Evolutionary conservation across 2,797 vertebrate species (phyloP), one percentile per base, ranked within the genome.

Genomic region (Harpagifer antarcticus): DNA sequence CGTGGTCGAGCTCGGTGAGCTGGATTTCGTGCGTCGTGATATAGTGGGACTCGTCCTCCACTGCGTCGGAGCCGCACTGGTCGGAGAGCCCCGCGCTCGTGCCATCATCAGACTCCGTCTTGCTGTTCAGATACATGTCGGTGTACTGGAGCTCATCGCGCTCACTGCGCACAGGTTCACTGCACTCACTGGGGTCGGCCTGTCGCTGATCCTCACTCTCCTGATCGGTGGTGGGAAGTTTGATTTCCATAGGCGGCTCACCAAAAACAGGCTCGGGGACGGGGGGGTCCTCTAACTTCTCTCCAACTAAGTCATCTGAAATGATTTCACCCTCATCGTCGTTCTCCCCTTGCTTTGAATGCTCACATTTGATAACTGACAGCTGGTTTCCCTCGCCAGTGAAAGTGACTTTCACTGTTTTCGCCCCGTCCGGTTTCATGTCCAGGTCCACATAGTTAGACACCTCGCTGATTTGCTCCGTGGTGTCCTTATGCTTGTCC

Each of bases 1-100:
- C 97, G 91, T 98, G 97, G 78, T 99, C 98, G 72, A 97, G 95
- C 86, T 99, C 98, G 0, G 96, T 98, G 72, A 99, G 91, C 89
- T 99, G 98, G 92, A 99, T 99, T 86, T 99, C 98, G 52, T 98
- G 98, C 43, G 98, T 99, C 54, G 96, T 98, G 89, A 99, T 99
- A 65, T 98, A 99, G 94, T 98, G 98, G 1, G 96, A 94, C 86
- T 98, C 97, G 85, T 96, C 96, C 61, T 91, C 90, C 59, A 84
- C 81, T 5, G 82, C 86, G 72, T 93, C 90, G 5, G 79, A 86
- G 50, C 72, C 91, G 72, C 83, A 85, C 76, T 84, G 89, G 54
- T 94, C 91, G 16, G 92, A 93, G 67, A 92, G 74, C 42, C 90
- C 87, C 49, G 88, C 86, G 85, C 92, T 92, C 45, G 74, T 66